Evolutionary conservation across 1,140 invertebrate genomes (phyloP), one percentile per base, ranked within the genome.

Genomic region (Nylanderia fulva): DNA sequence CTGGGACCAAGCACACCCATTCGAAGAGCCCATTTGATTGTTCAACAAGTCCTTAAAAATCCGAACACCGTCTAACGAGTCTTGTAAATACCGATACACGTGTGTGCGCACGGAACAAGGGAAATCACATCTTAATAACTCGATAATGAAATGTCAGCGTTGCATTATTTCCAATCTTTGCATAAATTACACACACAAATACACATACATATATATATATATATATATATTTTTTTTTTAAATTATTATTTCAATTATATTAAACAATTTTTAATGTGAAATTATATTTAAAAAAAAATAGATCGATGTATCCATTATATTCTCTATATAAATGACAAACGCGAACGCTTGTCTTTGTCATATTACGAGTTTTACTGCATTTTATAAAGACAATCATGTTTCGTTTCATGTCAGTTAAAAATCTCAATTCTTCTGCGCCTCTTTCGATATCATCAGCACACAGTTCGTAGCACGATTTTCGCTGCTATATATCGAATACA

Each of bases 1-100:
- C 86, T 82, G 86, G 88, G 42, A 74, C 61, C 68, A 56, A 90
- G 77, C 86, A 89, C 88, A 87, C 88, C 89, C 88, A 90, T 90
- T 90, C 76, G 15, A 68, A 60, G 45, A 18, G 76, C 56, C 72
- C 74, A 86, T 84, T 85, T 84, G 75, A 88, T 88, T 88, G 86
- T 88, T 88, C 86, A 72, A 79, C 86, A 71, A 85, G 85, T 61
- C 77, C 76, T 88, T 82, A 69, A 75, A 88, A 82, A 85, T 60
- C 61, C 63, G 42, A 29, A 69, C 71, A 48, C 48, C 74, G 68
- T 60, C 63, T 75, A 71, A 56, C 75, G 82, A 76, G 61, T 72
- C 66, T 63, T 72, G 42, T 80, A 69, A 58, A 72, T 68, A 82
- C 11, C 36, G 66, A 45, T 33, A 68, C 36, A 21, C 27, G 21